Evolutionary conservation across 2,888 invertebrate genomes (phyloP).

Genomic region (Ectropis crepuscularia): DNA sequence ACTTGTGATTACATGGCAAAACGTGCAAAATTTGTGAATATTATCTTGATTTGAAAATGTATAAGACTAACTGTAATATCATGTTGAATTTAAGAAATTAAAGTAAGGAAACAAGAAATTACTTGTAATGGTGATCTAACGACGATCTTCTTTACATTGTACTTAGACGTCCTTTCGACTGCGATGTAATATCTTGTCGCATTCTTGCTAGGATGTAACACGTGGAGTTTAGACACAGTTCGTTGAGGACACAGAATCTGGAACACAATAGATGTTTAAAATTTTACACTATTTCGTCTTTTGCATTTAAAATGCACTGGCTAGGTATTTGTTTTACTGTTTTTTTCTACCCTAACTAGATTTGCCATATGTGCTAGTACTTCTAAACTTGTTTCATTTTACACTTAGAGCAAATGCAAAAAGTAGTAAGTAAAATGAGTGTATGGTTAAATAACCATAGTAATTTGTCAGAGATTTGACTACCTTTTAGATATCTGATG

Average conservation of each 20-base stretch:
- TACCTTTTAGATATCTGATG: too few species aligned
- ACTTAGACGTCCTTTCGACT: slow-evolving; percentile 86
- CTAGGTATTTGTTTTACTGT: neutral
- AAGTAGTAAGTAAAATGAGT: too few species aligned
- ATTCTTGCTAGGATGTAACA: slow-evolving; percentile 86
- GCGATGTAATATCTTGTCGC: slow-evolving; percentile 88
- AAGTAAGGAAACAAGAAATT: slow-evolving; percentile 8
- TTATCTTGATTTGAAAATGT: too few species aligned
- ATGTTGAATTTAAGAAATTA: neutral
- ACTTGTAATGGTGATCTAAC: slow-evolving; percentile 92
- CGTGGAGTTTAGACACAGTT: slow-evolving; percentile 86
- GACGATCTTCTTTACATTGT: slow-evolving; percentile 84
- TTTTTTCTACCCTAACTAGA: neutral
- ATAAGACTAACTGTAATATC: too few species aligned
- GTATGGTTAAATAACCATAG: too few species aligned
- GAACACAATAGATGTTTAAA: neutral
- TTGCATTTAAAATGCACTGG: neutral
- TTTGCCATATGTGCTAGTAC: neutral
- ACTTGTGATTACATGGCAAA: too few species aligned
- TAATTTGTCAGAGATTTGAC: too few species aligned
- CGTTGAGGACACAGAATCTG: slow-evolving; percentile 87
- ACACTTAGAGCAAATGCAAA: too few species aligned
- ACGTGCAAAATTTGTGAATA: too few species aligned
- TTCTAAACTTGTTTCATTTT: neutral
- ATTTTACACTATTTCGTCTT: neutral